Conservation (phyloP, 2,797 vertebrate species). For the Rhyacichthys aspro region DNA sequence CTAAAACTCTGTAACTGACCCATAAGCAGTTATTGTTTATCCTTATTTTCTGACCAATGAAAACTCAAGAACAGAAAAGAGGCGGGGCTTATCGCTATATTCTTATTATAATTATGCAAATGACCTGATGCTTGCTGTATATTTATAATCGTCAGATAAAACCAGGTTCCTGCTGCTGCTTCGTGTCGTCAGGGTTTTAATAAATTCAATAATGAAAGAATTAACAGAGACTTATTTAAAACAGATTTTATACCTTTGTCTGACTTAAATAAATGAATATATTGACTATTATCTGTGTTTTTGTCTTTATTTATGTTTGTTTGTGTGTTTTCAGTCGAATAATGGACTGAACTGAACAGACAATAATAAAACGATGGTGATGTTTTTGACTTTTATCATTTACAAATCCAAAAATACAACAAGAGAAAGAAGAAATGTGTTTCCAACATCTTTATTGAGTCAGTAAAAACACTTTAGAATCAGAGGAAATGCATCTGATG, state of each 20-base stretch:
- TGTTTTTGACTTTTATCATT: no score
- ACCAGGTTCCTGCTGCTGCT: not conserved
- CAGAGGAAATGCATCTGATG: no score
- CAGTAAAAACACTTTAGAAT: no score
- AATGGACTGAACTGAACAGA: no score
- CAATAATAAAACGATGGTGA: no score
- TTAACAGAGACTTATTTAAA: conserved; percentile 3
- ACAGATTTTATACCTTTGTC: conserved; percentile 11
- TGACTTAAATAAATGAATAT: not conserved
- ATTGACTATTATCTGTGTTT: not conserved
- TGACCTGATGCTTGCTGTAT: not conserved
- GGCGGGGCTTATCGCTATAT: not conserved
- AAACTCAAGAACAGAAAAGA: not conserved
- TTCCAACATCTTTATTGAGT: no score
- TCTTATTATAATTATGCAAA: not conserved
- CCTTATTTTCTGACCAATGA: not conserved
- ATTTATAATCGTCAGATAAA: not conserved
- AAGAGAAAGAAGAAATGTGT: no score
- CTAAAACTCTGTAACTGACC: no score
- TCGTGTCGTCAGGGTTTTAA: not conserved
- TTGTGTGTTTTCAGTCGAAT: no score
- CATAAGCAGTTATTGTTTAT: no score
- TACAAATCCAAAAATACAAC: no score
- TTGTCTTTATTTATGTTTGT: not conserved
- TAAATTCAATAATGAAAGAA: not conserved